Percentiles rank a stretch among this genome's conserved stretches.
Evolutionary conservation across 1,140 invertebrate species (phyloP).

Genomic region (Dendroctonus valens): DNA sequence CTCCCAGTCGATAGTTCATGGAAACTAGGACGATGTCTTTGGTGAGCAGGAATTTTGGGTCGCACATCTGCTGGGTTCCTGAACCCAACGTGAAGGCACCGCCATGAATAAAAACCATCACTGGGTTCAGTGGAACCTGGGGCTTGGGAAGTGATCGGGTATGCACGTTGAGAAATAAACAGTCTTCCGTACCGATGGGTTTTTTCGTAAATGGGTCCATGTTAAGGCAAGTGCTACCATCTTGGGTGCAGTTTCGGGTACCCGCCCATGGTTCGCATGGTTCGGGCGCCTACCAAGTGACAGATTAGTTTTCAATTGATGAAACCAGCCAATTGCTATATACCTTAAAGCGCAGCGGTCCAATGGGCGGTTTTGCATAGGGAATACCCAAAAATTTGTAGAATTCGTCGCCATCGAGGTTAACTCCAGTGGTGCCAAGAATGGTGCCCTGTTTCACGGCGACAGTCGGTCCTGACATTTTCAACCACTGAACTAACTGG

Average conservation of each 20-base stretch:
- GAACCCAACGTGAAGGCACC: conserved; percentile 61
- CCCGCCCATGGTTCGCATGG: conserved; percentile 57
- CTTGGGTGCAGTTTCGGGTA: conserved; percentile 54
- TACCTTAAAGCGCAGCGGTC: conserved; percentile 34
- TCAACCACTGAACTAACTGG: not conserved
- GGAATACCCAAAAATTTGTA: conserved; percentile 27
- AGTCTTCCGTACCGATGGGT: conserved; percentile 66
- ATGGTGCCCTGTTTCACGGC: conserved; percentile 14
- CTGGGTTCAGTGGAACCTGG: conserved; percentile 48
- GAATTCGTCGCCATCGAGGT: conserved; percentile 7
- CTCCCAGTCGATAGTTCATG: conserved; percentile 53
- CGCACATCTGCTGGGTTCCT: conserved; percentile 54
- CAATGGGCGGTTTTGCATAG: conserved; percentile 23
- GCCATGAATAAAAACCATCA: conserved; percentile 66
- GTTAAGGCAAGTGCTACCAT: conserved; percentile 50
- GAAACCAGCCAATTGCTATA: not conserved
- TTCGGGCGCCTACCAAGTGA: conserved; percentile 53
- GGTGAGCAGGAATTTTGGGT: conserved; percentile 63
- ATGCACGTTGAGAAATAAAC: conserved; percentile 75
- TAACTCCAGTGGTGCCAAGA: conserved; percentile 6
- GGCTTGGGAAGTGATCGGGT: conserved; percentile 30
- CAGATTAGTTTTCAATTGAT: not conserved
- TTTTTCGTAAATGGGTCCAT: conserved; percentile 35
- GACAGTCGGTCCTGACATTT: conserved; percentile 2
- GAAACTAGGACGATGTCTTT: conserved; percentile 54